Base-by-base conservation (phyloP, 2,113 vertebrate species). In the Sinocyclocheilus anophthalmus region DNA sequence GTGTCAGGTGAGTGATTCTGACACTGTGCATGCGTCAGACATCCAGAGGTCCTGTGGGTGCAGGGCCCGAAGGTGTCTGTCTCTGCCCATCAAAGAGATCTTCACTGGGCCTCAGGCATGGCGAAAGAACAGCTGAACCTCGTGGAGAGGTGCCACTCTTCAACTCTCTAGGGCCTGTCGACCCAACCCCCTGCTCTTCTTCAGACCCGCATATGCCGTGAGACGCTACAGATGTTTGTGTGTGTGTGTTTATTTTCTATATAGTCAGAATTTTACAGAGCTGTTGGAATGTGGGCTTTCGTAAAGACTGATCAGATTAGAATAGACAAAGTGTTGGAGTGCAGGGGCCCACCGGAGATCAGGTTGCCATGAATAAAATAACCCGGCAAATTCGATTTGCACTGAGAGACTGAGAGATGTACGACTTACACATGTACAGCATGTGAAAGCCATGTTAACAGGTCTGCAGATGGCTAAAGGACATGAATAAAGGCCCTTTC, bases 81-180 rank as follows among this genome's bases (percentile, higher is more conserved):
- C 84, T 87, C 55, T 59, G 80, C 84, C 80, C 87, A 87, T 89
- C 88, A 89, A 37, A 80, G 80, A 89, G 76, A 30, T 33, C 82
- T 81, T 80, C 55, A 3, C 48, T 77, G 5, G 70, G 86, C 88
- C 88, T 76, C 24, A 69, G 84, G 88, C 88, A 84, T 83, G 86
- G 80, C 76, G 67, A 77, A 78, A 53, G 39, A 63, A 72, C 80
- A 80, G 77, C 75, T 89, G 88, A 84, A 87, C 22, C 79, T 84
- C 69, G 67, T 39, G 67, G 69, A 79, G 37, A 65, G 81, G 37
- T 72, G 22, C 63, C 55, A 76, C 45, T 55, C 50, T 77, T 10
- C 53, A 55, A 48, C 5, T 87, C 75, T 50, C 76, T 18, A 73
- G 63, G 76, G 85, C 63, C 42, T 78, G 30, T 24, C 45, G 69